Evolutionary conservation across 37 sponge, comb jelly and placozoan genomes (phyloP), one percentile per base, ranked within the genome.

Genomic region (Ephydatia muelleri): DNA sequence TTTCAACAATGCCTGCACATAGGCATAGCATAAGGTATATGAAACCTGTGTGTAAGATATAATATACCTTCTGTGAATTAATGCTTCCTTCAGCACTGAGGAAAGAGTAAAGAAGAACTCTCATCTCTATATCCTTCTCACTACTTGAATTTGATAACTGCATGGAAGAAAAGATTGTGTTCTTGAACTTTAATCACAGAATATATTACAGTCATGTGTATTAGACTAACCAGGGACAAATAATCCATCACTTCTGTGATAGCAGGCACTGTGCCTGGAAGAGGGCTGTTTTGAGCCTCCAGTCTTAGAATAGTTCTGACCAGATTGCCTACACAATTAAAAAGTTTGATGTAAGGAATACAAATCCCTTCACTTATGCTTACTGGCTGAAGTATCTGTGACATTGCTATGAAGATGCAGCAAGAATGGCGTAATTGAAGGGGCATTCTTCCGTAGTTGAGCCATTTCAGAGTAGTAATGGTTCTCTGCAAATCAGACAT

Each of bases 241-340:
- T 84, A 83, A 34, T 65, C 65, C 23, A 89, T 29, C 11, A 89
- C 73, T 30, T 83, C 75, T 19, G 64, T 30, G 34, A 79, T 25
- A n/a, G 67, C 84, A 5, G 89, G 80, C 2, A 76, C 21, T 67
- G 66, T 11, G 34, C 80, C 84, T 49, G 84, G 84, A n/a, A 73
- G 80, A 4, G 80, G 72, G 0, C 82, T 75, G 79, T 83, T 48
- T 66, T 84, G 68, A 65, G 73, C 64, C 73, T 89, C 89, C 48
- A 84, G 68, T 35, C 23, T n/a, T 38, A 89, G 29, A 66, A 89
- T 75, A 22, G 79, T 36, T 23, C 72, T 77, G 32, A 88, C 57
- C 57, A 57, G 6, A 14, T 57, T 5, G 1, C 57, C 57, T 57
- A 57, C 19, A 57, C 16, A 11, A 13, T 13, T 14, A 11, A 57